Evolutionary conservation across 2,797 vertebrate genomes (phyloP), one percentile per base, ranked within the genome.

Genomic region (Helarctos malayanus): DNA sequence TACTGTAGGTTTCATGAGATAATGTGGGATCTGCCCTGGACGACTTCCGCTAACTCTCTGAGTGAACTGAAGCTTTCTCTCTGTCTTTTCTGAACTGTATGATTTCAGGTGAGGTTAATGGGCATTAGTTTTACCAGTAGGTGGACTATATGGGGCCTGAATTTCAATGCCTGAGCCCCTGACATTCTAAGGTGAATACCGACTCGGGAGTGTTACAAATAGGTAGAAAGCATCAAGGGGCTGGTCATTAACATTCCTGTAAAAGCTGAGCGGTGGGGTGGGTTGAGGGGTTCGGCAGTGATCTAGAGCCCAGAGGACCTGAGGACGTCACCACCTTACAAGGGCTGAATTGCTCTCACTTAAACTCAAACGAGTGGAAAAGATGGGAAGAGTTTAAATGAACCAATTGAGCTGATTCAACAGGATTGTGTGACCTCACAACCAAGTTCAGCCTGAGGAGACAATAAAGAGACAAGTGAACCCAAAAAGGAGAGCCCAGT

Each of bases 391-490:
- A 75, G 54, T 89, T 95, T 75, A 92, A 96, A 96, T 91, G 95
- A 93, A 79, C 81, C 71, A 63, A 95, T 19, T 91, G 96, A 97
- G 96, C 95, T 96, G 95, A 98, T 97, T 96, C 88, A 73, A 94
- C 91, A 89, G 83, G 90, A 96, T 47, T 41, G 41, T 57, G 19
- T 87, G 97, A 96, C 95, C 96, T 97, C 96, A 89, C 68, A 92
- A 79, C n/a, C 68, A 89, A 95, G 90, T 84, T 90, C 94, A 94
- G 96, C 96, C 90, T 25, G 85, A 96, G 82, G 96, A 97, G 85
- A 87, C 95, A 96, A 95, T 96, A 95, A 98, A 96, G 90, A 97
- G 92, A 94, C 80, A 81, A 82, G 18, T 89, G n/a, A 96, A 80
- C 95, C 63, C 56, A 56, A 79, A 93, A 73, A 80, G 23, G 47